Percentiles rank a stretch among this genome's conserved stretches.
Evolutionary conservation across 2,113 vertebrate genomes (phyloP).

Genomic region (Antigone vipio): DNA sequence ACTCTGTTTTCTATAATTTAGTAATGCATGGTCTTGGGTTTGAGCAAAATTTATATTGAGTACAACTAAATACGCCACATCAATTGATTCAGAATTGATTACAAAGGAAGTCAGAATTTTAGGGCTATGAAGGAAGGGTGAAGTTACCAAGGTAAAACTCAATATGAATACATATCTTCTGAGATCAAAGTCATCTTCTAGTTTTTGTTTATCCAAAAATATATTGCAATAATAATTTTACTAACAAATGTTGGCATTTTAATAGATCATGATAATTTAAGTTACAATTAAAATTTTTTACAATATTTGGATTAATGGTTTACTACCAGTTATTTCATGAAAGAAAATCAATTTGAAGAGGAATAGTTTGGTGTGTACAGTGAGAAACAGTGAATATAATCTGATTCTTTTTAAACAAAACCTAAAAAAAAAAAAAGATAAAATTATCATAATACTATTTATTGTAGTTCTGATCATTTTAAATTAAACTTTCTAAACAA

Average conservation of each 20-base stretch:
- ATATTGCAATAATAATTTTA: not conserved
- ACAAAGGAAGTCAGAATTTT: not conserved
- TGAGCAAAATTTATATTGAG: not conserved
- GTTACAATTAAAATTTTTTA: not conserved
- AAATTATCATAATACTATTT: not conserved
- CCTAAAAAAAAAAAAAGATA: accelerated
- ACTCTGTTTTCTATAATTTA: not conserved
- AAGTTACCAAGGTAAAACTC: not conserved
- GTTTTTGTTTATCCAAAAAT: not conserved
- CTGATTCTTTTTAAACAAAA: not conserved
- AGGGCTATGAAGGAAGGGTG: not conserved
- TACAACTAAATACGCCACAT: not conserved
- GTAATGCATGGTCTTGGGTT: not conserved
- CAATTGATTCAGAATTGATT: not conserved
- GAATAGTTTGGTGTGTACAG: not conserved
- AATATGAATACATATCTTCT: not conserved
- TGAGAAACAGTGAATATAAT: not conserved
- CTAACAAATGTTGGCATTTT: not conserved
- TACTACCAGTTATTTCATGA: not conserved
- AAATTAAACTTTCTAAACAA: not conserved
- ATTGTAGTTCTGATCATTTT: not conserved
- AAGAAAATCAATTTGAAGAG: not conserved
- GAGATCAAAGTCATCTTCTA: not conserved
- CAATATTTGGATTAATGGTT: not conserved
- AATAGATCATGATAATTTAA: not conserved